Base-by-base conservation (phyloP, 2,113 vertebrate species). In the Podarcis cretensis region DNA sequence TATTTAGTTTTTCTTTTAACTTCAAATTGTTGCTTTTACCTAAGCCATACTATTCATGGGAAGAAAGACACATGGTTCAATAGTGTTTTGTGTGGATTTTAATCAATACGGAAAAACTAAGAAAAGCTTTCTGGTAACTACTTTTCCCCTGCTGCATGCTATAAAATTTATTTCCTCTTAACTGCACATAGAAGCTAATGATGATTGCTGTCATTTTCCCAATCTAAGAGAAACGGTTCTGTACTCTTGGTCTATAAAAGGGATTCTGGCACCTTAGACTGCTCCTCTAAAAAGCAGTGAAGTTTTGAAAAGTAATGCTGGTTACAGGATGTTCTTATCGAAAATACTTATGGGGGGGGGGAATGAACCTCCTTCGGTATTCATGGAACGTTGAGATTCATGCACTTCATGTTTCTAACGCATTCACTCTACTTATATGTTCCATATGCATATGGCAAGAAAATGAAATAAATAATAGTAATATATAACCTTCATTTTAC, bases 271-370 rank as follows among this genome's bases (percentile, higher is more conserved):
- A 91, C 76, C n/a, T 68, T 90, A 89, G 13, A 57, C 9, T 21
- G 54, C 14, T 37, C 9, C 65, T 81, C 81, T 68, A 57, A 77
- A 30, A 35, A 69, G 74, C 84, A 92, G 82, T 87, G 54, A 88
- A 91, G 74, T 82, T 92, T 87, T 92, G 68, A 75, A 85, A 86
- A 88, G 86, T 87, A 91, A 81, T 81, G 87, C 90, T 92, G 81
- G 90, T 81, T 89, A 3, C 63, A 5, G 81, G 89, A 90, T 30
- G 85, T 63, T 59, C 12, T 85, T 69, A 23, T n/a, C 66, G 43
- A 37, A 48, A 92, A 66, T 20, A 21, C 21, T 10, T 57, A 95
- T 35, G 35, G 87, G 85, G 92, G 81, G 76, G 2, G 73, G 32
- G 12, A 65, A 13, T 13, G 5, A 75, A 76, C 4, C 48, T 32